Evolutionary conservation across 1,140 invertebrate species (phyloP), one percentile per base, ranked within the genome.

Genomic region (Drosophila persimilis): DNA sequence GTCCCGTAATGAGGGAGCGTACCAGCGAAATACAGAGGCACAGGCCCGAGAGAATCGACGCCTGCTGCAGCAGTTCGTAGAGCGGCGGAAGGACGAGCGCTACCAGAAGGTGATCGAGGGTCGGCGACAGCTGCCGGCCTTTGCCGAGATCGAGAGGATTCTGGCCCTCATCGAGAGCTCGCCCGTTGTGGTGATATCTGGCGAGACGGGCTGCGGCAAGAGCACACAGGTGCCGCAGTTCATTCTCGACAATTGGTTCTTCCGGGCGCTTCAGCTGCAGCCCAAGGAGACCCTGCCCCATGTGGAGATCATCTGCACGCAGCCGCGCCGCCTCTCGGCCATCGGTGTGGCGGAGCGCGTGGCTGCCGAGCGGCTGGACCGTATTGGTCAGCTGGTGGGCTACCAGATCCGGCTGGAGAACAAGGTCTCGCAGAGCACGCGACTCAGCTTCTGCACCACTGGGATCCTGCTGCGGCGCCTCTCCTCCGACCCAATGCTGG

Each of bases 191-290:
- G 93, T 97, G 8, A 95, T 97, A 58, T 96, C 95, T 76, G 97
- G 96, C 7, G 96, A 97, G 76, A 97, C 97, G 2, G 97, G 97
- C 13, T 97, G 96, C 86, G 97, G 97, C 15, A 98, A 98, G 92
- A 96, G 95, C 74, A 98, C 97, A 0, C 96, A 97, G 93, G 94
- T 99, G 20, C 97, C 97, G 1, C 98, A 99, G 91, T 98, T 95
- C 86, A 95, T 99, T 71, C 90, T 99, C 13, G 97, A 99, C 91
- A 93, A 96, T 78, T 97, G 94, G 94, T 76, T 91, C 47, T 90
- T 85, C 13, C 71, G 64, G 4, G 70, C 53, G 9, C 73, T 61
- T 15, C 81, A 69, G 55, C 50, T 57, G 41, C 41, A 60, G 1
- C 2, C 70, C 3, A 77, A 80, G 3, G 53, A 63, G 5, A 60